phyloP scores from a whole-genome alignment of 2,113 vertebrate genomes.

The Corythaixoides concolor region DNA sequence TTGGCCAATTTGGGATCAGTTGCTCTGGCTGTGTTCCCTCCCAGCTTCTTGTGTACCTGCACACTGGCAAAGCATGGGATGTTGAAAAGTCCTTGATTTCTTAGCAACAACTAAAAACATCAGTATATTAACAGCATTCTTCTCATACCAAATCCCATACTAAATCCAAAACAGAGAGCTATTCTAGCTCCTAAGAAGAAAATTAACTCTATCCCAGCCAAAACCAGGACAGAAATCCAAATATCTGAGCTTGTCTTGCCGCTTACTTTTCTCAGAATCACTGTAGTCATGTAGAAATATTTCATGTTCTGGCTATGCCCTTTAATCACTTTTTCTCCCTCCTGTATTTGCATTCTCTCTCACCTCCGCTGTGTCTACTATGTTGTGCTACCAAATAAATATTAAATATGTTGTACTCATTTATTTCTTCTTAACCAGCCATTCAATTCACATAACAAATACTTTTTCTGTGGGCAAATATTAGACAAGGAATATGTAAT shows the following conservation, averaged over 20 bases:
- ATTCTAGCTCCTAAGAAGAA: no score
- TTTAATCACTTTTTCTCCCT: not conserved
- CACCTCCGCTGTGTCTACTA: not conserved
- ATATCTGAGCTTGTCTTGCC: not conserved
- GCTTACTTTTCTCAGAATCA: not conserved
- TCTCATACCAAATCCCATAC: no score
- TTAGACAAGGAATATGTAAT: constrained; percentile 32
- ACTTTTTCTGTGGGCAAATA: constrained; percentile 44
- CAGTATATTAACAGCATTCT: no score
- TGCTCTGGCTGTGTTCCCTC: no score
- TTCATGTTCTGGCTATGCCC: not conserved
- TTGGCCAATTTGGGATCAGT: no score
- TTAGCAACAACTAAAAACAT: no score
- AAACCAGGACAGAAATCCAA: no score
- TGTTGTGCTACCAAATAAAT: constrained; percentile 56
- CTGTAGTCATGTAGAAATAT: not conserved
- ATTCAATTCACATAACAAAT: constrained; percentile 45
- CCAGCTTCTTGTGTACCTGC: no score
- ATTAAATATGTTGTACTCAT: constrained; percentile 46
- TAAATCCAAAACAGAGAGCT: no score
- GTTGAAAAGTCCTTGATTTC: no score
- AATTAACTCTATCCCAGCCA: no score
- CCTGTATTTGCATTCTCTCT: constrained; percentile 28
- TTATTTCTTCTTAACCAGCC: constrained; percentile 33
- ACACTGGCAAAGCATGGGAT: no score